Evolutionary conservation across 2,888 invertebrate species (phyloP), one percentile per base, ranked within the genome.

Genomic region (Apodemia zela): DNA sequence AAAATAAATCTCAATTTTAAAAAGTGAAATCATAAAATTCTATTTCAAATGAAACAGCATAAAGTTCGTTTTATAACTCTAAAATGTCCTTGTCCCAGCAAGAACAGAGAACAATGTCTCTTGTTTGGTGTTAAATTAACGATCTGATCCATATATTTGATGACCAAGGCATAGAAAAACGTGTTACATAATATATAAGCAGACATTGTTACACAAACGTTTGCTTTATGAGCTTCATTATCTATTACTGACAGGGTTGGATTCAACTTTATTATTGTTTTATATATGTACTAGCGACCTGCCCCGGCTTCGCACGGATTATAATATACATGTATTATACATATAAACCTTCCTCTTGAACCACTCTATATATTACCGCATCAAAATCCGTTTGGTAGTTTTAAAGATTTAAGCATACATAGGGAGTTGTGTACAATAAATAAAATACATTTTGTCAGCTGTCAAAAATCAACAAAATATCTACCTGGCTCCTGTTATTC

Each of bases 71-170:
- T 25, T 54, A 54, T 25, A 15, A 54, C 15, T 7, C 21, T 51
- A 11, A 18, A 49, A 51, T 25, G 25, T 54, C 54, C 54, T 21
- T 29, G 21, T 54, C 5, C 25, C 25, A 25, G 13, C 25, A 54
- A 54, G 54, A 18, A 21, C 49, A 51, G 49, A 15, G 54, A 54
- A 54, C 54, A 54, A 54, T 54, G 54, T 54, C 25, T 15, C 13
- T 54, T 54, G 54, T 54, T 54, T 54, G 54, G 25, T 54, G 21
- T 29, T 15, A 54, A 54, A 54, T 29, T 54, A 54, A 54, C 54
- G 25, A 54, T 54, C 25, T 54, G 54, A 54, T 54, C 54, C 15
- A 54, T 54, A 25, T 54, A 54, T 54, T 54, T 54, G 25, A 54
- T 54, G 21, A 25, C 45, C 15, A 25, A 15, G 21, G 11, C 54